Conservation (phyloP, 2,113 vertebrate species). For the Grantiella picta region DNA sequence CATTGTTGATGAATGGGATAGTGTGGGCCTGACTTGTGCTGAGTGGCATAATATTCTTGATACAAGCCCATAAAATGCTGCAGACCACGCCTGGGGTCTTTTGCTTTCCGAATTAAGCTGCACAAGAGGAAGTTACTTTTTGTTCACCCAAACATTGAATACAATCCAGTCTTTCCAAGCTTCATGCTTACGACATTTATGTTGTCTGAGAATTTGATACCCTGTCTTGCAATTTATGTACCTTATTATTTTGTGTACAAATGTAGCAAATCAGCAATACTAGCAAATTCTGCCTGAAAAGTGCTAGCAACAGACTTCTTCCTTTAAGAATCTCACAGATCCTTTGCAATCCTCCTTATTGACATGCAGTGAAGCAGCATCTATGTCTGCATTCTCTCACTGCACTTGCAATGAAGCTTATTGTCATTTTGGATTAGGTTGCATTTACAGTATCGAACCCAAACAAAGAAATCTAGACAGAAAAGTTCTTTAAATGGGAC, state of each 20-base stretch:
- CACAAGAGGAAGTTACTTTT: not conserved
- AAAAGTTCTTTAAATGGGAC: slow-evolving; percentile 67
- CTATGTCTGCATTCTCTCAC: not conserved
- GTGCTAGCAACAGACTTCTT: not conserved
- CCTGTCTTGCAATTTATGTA: not conserved
- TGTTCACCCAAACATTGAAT: not conserved
- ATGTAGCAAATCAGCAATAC: not conserved
- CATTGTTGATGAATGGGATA: not conserved
- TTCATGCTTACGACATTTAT: not conserved
- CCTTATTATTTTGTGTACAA: not conserved
- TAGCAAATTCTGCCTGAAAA: not conserved
- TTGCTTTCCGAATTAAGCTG: not conserved
- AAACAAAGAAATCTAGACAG: slow-evolving; percentile 32
- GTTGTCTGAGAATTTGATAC: not conserved
- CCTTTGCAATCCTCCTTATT: not conserved
- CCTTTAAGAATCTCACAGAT: not conserved
- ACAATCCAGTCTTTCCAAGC: not conserved
- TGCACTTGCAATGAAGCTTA: not conserved
- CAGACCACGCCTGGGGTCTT: not conserved
- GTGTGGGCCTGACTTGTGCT: not conserved
- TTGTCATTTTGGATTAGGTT: slow-evolving; percentile 4
- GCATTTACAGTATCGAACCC: not conserved
- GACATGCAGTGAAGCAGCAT: not conserved
- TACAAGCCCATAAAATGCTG: not conserved
- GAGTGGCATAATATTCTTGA: not conserved